Evolutionary conservation across 2,888 invertebrate genomes (phyloP), one percentile per base, ranked within the genome.

Genomic region (Coronaproctus castanopsis): DNA sequence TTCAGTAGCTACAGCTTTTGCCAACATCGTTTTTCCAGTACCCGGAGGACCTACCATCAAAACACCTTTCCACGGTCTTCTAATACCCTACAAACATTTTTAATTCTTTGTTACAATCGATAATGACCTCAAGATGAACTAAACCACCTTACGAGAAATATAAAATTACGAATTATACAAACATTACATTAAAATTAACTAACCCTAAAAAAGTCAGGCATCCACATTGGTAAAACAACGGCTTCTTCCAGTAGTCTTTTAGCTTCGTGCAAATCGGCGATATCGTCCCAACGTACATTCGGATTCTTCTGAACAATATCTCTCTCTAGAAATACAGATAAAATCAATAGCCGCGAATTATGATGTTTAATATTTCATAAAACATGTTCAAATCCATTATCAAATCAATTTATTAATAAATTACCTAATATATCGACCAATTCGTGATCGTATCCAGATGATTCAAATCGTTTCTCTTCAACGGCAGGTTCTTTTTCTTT

Each of bases 1-100:
- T 76, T 98, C 96, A 0, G 95, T 96, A 61, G 97, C 97, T 5
- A 97, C 96, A 1, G 97, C 97, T 74, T 96, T 95, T 3, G 95
- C 95, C 55, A 96, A 76, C 85, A 96, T 87, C 0, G 95, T 96
- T 77, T 96, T 96, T 20, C 95, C 92, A 0, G 91, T 91, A 63
- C 87, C 87, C 0, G 91, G 90, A 19, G 91, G 91, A 0, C 91
- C 91, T 52, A 91, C 90, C 91, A 92, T 91, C 50, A 92, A 74
- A 1, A 92, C 90, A 21, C 92, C 95, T 75, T 91, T 93, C 95
- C 95, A 96, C 48, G 96, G 95, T 65, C 95, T 78, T 49, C 95
- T 80, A 67, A 96, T 95, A 55, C 91, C 89, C 85, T 87, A 70
- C 1, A 66, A 67, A 62, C 63, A 57, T n/a, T n/a, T n/a, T n/a